These are phyloP conservation scores for Oophaga pumilio DNA, from an alignment of 2,113 vertebrate species.

Conservation along the genomic window DNA sequence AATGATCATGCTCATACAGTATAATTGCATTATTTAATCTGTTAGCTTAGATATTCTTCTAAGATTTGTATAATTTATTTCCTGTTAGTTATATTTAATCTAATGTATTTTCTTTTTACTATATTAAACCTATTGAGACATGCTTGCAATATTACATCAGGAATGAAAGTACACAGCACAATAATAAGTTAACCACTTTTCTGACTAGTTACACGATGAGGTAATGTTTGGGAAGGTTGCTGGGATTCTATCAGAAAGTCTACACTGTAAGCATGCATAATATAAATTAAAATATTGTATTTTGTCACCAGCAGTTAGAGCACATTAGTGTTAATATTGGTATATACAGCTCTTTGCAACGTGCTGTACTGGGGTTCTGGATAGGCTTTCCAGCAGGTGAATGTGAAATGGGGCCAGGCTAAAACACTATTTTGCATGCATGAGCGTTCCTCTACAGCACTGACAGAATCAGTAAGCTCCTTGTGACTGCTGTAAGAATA, in stretches of 20 bases:
- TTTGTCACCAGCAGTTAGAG: neutral
- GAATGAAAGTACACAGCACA: neutral
- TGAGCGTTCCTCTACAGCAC: constrained; percentile 3
- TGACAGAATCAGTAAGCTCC: neutral
- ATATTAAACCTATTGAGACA: constrained; percentile 17
- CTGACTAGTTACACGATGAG: neutral
- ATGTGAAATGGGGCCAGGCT: neutral
- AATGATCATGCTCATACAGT: too few relatives aligned
- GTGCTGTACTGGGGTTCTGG: neutral
- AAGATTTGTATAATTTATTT: neutral
- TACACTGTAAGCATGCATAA: neutral
- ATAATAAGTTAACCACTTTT: constrained; percentile 3
- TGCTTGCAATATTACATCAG: neutral
- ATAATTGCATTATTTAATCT: neutral
- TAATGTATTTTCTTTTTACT: neutral
- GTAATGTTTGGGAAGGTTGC: constrained; percentile 6
- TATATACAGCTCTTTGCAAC: neutral
- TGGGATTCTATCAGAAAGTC: neutral
- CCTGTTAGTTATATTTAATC: neutral
- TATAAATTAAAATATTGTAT: neutral
- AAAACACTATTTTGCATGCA: constrained; percentile 30
- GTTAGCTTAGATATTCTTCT: neutral
- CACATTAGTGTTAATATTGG: neutral
- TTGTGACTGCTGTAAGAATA: neutral
- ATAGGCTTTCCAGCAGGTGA: neutral